These are phyloP conservation scores for Lerista edwardsae DNA, from an alignment of 2,797 vertebrate genomes.

Conservation along the genomic window DNA sequence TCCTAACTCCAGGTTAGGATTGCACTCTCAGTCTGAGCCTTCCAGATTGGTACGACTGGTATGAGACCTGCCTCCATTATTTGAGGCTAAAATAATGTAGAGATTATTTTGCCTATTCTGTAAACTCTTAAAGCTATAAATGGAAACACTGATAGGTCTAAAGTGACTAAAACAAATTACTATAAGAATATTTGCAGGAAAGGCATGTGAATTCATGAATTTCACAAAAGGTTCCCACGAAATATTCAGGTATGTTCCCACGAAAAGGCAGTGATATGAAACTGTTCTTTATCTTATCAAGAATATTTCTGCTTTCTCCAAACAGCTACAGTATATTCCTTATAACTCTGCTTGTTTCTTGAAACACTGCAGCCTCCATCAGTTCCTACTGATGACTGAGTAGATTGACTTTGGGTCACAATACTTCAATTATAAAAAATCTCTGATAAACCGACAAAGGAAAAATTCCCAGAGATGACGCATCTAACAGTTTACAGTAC, in stretches of 20 bases:
- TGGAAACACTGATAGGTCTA: background rate
- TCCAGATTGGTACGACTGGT: background rate
- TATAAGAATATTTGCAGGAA: background rate
- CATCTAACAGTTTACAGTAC: background rate
- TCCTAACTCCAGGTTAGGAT: too few species aligned
- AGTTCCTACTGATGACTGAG: background rate
- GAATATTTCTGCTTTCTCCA: background rate
- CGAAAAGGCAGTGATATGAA: background rate
- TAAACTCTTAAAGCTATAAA: background rate
- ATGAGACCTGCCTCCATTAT: background rate
- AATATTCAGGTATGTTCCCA: background rate
- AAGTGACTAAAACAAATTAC: background rate
- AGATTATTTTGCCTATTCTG: background rate
- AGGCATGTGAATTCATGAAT: background rate
- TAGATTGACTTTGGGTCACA: background rate
- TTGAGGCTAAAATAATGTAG: background rate
- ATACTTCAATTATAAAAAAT: background rate
- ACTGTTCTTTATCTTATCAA: background rate
- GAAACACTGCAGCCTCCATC: background rate
- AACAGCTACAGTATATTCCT: constrained; percentile 20
- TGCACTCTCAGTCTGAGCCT: background rate
- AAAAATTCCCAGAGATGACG: background rate
- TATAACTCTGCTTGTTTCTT: rapidly evolving
- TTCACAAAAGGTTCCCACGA: too few species aligned
- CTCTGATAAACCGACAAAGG: background rate